phyloP scores from a whole-genome alignment of 1,140 invertebrate genomes.

The Bacillus rossius region DNA sequence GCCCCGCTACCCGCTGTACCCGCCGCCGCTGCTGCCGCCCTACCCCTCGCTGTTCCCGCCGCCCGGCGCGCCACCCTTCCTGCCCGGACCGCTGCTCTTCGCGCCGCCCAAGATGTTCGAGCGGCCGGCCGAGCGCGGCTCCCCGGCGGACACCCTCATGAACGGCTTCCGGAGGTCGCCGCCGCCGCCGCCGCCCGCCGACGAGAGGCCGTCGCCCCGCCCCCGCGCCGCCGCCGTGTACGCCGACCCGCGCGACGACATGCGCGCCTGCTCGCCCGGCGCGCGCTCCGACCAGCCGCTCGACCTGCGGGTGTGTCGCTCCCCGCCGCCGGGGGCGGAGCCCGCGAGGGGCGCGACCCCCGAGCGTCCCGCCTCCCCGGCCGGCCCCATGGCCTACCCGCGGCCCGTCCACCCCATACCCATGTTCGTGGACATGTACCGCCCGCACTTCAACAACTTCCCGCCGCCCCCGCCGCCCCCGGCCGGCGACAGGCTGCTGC shows the following conservation, averaged over 20 bases:
- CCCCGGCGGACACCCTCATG: background rate
- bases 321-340: no score
- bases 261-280: background rate
- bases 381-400: constrained; percentile 65
- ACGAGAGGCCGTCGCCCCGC: constrained; percentile 61
- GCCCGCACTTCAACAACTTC: constrained; percentile 51
- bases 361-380: background rate
- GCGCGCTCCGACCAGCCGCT: constrained; percentile 55
- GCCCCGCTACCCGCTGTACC: constrained; percentile 51
- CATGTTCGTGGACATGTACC: constrained; percentile 65
- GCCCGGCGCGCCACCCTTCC: constrained; percentile 41
- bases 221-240: background rate
- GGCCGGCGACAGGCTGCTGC: constrained; percentile 37
- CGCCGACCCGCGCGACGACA: constrained; percentile 5
- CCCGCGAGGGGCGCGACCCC: no score
- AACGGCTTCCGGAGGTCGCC: constrained; percentile 37
- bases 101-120: constrained; percentile 24
- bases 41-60: constrained; percentile 52
- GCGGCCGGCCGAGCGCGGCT: background rate
- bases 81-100: constrained; percentile 49
- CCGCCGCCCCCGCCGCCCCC: constrained; percentile 39
- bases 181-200: constrained; percentile 44
- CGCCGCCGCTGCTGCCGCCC: constrained; percentile 52
- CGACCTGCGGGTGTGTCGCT: constrained; percentile 57
- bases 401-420: constrained; percentile 66